These are phyloP conservation scores for Apodemia duryi DNA, from an alignment of 2,888 invertebrate genomes.

Conservation along the genomic window DNA sequence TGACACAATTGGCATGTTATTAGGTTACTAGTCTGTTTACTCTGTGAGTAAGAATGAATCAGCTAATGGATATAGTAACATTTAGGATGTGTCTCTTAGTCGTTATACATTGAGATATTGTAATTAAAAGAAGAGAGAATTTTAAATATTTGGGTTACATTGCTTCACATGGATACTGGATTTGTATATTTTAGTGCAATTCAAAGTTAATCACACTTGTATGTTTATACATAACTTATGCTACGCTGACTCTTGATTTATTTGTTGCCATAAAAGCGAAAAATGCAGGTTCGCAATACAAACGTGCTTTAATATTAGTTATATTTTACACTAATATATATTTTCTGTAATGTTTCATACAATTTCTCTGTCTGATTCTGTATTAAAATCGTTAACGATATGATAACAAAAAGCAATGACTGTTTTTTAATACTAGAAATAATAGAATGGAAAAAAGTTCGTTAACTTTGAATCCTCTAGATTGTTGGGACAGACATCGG, in stretches of 20 bases:
- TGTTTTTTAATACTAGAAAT: neutral
- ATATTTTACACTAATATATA: neutral
- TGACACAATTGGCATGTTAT: too few species aligned
- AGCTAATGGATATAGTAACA: too few species aligned
- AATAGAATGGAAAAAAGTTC: too few species aligned
- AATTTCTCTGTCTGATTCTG: neutral
- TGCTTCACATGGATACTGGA: neutral
- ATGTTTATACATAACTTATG: neutral
- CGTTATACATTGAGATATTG: too few species aligned
- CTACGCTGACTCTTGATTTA: neutral
- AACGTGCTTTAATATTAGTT: conserved; percentile 4
- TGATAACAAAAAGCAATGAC: neutral
- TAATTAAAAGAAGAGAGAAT: too few species aligned
- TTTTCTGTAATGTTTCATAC: neutral
- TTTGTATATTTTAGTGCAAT: conserved; percentile 10
- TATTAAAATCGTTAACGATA: neutral
- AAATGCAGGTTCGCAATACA: conserved; percentile 1
- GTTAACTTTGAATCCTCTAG: too few species aligned
- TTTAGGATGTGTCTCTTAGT: too few species aligned
- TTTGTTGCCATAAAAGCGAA: conserved; percentile 3
- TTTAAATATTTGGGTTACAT: too few species aligned
- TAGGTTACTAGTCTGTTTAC: too few species aligned
- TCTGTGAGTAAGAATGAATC: too few species aligned
- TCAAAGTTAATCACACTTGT: neutral
- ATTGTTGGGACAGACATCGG: too few species aligned